Base-by-base conservation (phyloP, 2,888 invertebrate genomes). In the Hyposoter didymator region DNA sequence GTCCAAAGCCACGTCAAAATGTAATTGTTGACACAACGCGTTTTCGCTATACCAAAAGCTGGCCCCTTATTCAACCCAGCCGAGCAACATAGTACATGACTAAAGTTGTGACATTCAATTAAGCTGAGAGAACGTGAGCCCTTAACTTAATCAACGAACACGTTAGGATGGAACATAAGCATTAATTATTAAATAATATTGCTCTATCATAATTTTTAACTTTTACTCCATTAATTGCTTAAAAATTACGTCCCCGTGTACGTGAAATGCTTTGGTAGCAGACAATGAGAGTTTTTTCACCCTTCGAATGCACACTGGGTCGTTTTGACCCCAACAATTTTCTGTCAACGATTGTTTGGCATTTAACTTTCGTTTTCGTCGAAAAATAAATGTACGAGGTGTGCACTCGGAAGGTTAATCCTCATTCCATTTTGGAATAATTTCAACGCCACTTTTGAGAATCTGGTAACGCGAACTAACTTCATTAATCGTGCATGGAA, bases 11-110 rank as follows among this genome's bases (percentile, higher is more conserved):
- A 39, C 32, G 12, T 59, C 17, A 32, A 43, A 62, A 43, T 45
- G 35, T n/a, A 64, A 82, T 78, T 66, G 64, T 74, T 52, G 52
- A 73, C 67, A 55, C 49, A 32, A 32, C 39, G 14, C 47, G 35
- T 12, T 32, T 17, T n/a, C 47, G 35, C 32, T 7, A 74, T 52
- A 17, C 67, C 70, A 45, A 64, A 78, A 82, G 72, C 76, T 64
- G 66, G 22, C 19, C 39, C 39, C 19, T 59, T 45, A n/a, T 59
- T 28, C 22, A 59, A 22, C 43, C n/a, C 43, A 22, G 7, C 8
- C 6, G 32, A 74, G 47, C 47, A 47, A 22, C 45, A 32, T 32
- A 4, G 35, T 35, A 62, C 47, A n/a, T 8, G 19, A 12, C 47
- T n/a, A 19, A 45, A 45, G 28, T 22, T 59, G n/a, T 39, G n/a